Conservation (phyloP, 2,888 invertebrate genomes). For the Pediacus dermestoides region DNA sequence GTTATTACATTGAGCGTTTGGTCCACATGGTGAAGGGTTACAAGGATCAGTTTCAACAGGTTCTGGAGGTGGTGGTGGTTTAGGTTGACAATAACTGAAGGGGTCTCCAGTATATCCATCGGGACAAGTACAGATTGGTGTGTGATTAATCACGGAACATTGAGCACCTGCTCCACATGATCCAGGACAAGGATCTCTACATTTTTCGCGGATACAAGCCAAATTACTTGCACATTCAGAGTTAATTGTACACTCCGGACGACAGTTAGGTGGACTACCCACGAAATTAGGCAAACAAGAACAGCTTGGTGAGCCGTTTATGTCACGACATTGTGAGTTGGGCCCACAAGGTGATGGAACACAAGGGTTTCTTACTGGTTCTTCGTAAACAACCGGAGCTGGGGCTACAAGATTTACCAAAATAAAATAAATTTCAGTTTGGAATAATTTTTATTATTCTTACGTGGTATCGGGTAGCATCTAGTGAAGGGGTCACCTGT, state of each 20-base stretch:
- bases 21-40: conserved; percentile 60
- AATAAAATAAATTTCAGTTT: conserved; percentile 12
- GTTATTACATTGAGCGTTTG: conserved; percentile 59
- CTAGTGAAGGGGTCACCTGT: conserved; percentile 52
- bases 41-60: conserved; percentile 52
- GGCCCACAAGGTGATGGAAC: conserved; percentile 68
- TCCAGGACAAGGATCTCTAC: conserved; percentile 71
- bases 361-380: conserved; percentile 58
- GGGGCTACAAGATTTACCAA: too few species aligned
- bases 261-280: conserved; percentile 71
- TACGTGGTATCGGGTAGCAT: conserved; percentile 48
- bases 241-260: conserved; percentile 72
- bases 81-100: conserved; percentile 61
- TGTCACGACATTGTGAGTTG: conserved; percentile 60
- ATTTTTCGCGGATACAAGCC: conserved; percentile 70
- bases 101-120: conserved; percentile 72
- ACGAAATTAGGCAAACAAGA: conserved; percentile 65
- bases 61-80: conserved; percentile 45
- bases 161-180: conserved; percentile 69
- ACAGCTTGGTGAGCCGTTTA: conserved; percentile 55
- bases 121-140: conserved; percentile 71
- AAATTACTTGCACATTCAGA: conserved; percentile 67
- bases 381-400: conserved; percentile 30
- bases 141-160: conserved; percentile 69
- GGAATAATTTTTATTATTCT: conserved; percentile 45